A percentile compares a stretch with the other conserved stretches of the same genome.
Conservation (phyloP, 2,113 vertebrate genomes). For the Sitta europaea region DNA sequence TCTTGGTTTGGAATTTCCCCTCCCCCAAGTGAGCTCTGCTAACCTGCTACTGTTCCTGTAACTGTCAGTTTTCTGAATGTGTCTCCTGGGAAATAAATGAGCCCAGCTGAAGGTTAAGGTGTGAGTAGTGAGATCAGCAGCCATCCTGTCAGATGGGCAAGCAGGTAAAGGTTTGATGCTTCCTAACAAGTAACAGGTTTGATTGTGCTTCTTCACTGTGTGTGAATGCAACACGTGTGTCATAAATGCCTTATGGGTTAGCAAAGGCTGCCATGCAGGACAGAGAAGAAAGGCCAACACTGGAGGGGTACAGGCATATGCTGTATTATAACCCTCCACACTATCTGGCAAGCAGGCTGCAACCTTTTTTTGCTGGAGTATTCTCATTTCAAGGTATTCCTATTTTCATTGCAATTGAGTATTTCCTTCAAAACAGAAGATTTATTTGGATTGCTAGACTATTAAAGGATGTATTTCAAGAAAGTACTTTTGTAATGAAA, state of each 20-base stretch:
- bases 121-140: background rate
- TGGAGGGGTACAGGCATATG: background rate
- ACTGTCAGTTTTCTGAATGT: background rate
- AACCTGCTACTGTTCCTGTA: constrained; percentile 13
- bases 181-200: background rate
- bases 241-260: background rate
- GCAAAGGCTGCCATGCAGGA: background rate
- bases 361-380: constrained; percentile 5
- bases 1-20: background rate
- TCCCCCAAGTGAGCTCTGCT: background rate
- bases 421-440: background rate
- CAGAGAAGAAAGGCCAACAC: background rate
- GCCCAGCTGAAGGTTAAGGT: constrained; percentile 28
- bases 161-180: background rate
- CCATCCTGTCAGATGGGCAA: background rate
- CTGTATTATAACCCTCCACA: background rate
- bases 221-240: background rate
- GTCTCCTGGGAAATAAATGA: constrained; percentile 40
- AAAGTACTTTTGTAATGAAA: background rate
- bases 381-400: constrained; percentile 34
- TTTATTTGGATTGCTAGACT: background rate
- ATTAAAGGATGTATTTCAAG: background rate
- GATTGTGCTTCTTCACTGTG: background rate
- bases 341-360: background rate
- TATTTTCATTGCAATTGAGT: background rate